Evolutionary conservation across 2,888 invertebrate genomes (phyloP).

Genomic region (Auanema freiburgensis): DNA sequence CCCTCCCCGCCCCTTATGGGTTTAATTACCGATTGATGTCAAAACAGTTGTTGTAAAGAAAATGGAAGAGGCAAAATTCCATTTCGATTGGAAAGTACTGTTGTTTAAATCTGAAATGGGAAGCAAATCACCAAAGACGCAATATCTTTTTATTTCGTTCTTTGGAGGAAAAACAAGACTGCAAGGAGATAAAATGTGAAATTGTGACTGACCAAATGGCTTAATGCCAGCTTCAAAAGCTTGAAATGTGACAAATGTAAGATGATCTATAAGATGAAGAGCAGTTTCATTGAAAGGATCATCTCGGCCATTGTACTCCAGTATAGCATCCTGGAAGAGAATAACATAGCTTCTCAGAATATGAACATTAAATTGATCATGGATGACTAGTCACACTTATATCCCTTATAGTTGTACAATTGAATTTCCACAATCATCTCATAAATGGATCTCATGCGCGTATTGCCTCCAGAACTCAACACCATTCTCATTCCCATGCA

Average conservation of each 20-base stretch:
- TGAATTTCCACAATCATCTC: neutral
- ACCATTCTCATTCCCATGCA: too few relatives aligned
- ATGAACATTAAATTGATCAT: neutral
- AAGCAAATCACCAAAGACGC: neutral
- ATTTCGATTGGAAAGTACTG: constrained; percentile 34
- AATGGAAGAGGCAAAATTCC: constrained; percentile 58
- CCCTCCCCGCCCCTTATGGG: neutral
- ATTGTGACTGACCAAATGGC: constrained; percentile 23
- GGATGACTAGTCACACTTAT: neutral
- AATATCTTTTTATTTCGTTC: neutral
- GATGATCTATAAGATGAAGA: constrained; percentile 44
- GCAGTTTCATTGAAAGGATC: constrained; percentile 26
- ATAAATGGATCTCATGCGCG: neutral
- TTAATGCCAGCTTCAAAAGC: constrained; percentile 53
- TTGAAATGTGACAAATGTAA: constrained; percentile 49
- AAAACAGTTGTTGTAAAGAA: constrained; percentile 57
- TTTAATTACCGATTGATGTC: constrained; percentile 47
- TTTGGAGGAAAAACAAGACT: constrained; percentile 6
- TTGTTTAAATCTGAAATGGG: constrained; percentile 20
- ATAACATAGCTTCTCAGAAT: neutral
- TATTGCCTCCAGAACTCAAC: neutral
- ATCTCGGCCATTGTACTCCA: constrained; percentile 23
- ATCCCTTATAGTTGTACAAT: too few relatives aligned
- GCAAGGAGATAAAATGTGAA: constrained; percentile 2
- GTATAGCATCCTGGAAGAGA: constrained; percentile 31